These are phyloP conservation scores for Eutolmus rufibarbis DNA, from an alignment of 2,888 invertebrate genomes.

Conservation along the genomic window DNA sequence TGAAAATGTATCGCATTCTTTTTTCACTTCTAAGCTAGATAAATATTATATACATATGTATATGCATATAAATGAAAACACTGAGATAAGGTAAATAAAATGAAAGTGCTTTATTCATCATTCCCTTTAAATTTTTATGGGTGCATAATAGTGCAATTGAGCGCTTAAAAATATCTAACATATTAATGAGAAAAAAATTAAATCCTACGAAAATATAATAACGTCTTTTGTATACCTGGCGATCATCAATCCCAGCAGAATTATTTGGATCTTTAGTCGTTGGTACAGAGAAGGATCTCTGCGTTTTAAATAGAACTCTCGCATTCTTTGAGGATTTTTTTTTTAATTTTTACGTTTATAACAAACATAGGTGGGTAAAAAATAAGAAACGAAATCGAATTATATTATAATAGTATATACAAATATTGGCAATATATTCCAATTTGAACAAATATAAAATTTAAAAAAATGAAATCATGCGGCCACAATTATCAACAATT, in stretches of 20 bases:
- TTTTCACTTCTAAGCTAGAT: not conserved
- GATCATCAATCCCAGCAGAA: slow-evolving; percentile 62
- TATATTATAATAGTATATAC: not conserved
- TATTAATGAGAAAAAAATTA: not conserved
- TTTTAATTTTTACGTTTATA: slow-evolving; percentile 36
- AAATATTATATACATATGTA: not conserved
- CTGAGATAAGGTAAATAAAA: not conserved
- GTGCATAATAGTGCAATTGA: not conserved
- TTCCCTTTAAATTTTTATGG: not conserved
- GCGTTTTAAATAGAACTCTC: slow-evolving; percentile 88
- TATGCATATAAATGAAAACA: not conserved
- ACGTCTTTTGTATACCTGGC: slow-evolving; percentile 58
- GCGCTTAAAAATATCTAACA: not conserved
- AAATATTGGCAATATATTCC: not conserved
- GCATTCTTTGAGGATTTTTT: slow-evolving; percentile 63
- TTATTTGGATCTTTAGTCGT: slow-evolving; percentile 78
- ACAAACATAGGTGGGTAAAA: not conserved
- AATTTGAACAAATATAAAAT: not conserved
- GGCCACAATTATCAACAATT: not conserved
- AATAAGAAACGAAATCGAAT: not conserved
- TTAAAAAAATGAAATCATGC: not conserved
- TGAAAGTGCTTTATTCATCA: not conserved
- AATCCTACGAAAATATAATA: slow-evolving; percentile 19
- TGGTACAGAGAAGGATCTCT: slow-evolving; percentile 91
- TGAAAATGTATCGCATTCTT: not conserved